Evolutionary conservation across 2,888 invertebrate genomes (phyloP).

Genomic region (Tanaodytes sp.): DNA sequence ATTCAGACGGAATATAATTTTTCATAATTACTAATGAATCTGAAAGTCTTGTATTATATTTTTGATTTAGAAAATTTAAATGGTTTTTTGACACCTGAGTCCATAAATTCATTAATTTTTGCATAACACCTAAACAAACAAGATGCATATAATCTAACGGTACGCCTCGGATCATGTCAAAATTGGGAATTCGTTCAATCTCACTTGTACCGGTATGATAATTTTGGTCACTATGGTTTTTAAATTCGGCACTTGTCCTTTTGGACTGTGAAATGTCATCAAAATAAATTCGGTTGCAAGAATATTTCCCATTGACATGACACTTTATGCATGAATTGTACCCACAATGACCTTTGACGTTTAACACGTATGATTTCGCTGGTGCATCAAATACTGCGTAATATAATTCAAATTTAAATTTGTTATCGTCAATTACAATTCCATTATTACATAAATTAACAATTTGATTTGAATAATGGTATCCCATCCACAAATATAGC

Average conservation of each 20-base stretch:
- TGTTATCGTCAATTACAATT: too few species aligned
- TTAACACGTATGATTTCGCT: slow-evolving; percentile 47
- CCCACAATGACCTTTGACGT: too few species aligned
- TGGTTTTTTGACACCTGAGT: slow-evolving; percentile 14
- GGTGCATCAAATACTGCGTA: too few species aligned
- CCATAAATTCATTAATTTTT: slow-evolving; percentile 22
- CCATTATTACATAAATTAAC: too few species aligned
- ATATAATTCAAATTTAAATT: too few species aligned
- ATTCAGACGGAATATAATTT: slow-evolving; percentile 23
- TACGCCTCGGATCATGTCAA: slow-evolving; percentile 51
- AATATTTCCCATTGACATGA: slow-evolving; percentile 37
- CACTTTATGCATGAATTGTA: slow-evolving; percentile 55
- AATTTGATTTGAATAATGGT: too few species aligned
- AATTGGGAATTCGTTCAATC: slow-evolving; percentile 48
- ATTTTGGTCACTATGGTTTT: slow-evolving; percentile 33
- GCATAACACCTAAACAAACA: slow-evolving; percentile 16
- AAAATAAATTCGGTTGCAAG: slow-evolving; percentile 45
- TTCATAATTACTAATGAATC: not conserved
- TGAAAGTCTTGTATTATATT: too few species aligned
- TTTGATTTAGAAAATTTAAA: not conserved
- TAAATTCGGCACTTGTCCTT: slow-evolving; percentile 20
- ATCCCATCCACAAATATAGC: too few species aligned
- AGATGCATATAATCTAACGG: too few species aligned
- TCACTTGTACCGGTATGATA: slow-evolving; percentile 52
- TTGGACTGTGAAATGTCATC: slow-evolving; percentile 7